Conservation (phyloP, 2,797 vertebrate genomes). For the Enteromius afrohamiltoni region DNA sequence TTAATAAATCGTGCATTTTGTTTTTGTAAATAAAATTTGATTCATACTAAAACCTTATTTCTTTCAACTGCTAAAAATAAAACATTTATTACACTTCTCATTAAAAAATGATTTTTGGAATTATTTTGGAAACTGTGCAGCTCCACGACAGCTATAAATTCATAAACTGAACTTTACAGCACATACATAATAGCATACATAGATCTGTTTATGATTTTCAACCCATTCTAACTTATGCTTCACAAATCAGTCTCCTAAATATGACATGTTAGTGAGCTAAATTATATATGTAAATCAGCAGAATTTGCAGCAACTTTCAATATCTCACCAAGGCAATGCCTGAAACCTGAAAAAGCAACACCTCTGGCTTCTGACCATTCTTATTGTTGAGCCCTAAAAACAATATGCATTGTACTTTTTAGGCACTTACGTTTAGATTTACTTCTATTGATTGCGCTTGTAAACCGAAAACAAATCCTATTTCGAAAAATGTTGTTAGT, state of each 20-base stretch:
- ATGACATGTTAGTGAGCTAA: constrained; percentile 3
- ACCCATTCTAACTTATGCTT: background rate
- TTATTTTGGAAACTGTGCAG: constrained; percentile 16
- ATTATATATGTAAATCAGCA: constrained; percentile 12
- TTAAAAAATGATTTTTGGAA: constrained; percentile 16
- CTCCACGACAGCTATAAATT: constrained; percentile 1
- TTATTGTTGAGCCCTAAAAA: background rate
- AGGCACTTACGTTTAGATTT: background rate
- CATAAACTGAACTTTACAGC: background rate
- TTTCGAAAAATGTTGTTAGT: background rate
- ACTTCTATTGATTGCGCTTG: background rate
- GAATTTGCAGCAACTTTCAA: background rate
- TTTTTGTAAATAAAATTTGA: background rate
- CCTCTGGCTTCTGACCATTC: background rate
- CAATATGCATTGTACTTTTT: background rate
- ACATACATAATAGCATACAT: background rate
- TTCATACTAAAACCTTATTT: background rate
- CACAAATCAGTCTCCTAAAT: constrained; percentile 11
- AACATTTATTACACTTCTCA: background rate
- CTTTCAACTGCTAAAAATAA: constrained; percentile 7
- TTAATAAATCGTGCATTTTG: background rate
- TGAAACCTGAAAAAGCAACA: background rate
- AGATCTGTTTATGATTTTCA: constrained; percentile 6
- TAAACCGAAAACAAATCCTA: background rate
- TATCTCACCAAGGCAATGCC: background rate